Evolutionary conservation across 2,888 invertebrate genomes (phyloP), one percentile per base, ranked within the genome.

Genomic region (Drosophila anomelani): DNA sequence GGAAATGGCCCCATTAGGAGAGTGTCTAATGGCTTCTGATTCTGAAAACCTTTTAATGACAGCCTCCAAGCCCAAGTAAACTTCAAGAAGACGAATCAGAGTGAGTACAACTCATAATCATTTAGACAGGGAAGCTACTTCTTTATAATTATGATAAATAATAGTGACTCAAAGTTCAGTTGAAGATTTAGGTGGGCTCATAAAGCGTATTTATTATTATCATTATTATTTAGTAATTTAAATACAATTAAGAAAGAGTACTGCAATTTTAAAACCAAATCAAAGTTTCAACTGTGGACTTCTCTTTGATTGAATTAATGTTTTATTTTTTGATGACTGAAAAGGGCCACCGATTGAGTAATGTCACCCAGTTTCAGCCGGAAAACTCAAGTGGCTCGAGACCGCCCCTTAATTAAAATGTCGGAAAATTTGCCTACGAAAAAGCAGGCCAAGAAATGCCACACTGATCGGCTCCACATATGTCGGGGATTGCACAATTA

Each of bases 341-440:
- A 56, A 6, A 32, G 2, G 9, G 9, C 15, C 3, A 0, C 17
- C 5, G 51, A 32, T 60, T 60, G 58, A 41, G 60, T 34, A 57
- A 60, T 34, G 9, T 4, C 17, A 20, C 13, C n/a, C n/a, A 13
- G 32, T 41, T n/a, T 4, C 41, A 23, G 41, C 41, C 58, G 60
- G 10, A 17, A 58, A 43, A 41, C 23, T 41, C 13, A 58, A 61
- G 32, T 59, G 43, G 59, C 23, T 43, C 32, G 20, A 1, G 7
- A n/a, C 23, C n/a, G 46, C 41, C 64, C 64, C 39, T 26, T 15
- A 15, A 55, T 63, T 54, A 70, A 60, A 41, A 58, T 67, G 8
- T 70, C 43, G 61, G 69, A 60, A 66, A 76, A 76, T 79, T 76
- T 59, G 69, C 76, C 55, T 78, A 66, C 36, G 32, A 66, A 62